A percentile compares a stretch with the other conserved stretches of the same genome.
These are phyloP conservation scores for Asobara japonica DNA, from an alignment of 1,140 invertebrate species.

Conservation along the genomic window DNA sequence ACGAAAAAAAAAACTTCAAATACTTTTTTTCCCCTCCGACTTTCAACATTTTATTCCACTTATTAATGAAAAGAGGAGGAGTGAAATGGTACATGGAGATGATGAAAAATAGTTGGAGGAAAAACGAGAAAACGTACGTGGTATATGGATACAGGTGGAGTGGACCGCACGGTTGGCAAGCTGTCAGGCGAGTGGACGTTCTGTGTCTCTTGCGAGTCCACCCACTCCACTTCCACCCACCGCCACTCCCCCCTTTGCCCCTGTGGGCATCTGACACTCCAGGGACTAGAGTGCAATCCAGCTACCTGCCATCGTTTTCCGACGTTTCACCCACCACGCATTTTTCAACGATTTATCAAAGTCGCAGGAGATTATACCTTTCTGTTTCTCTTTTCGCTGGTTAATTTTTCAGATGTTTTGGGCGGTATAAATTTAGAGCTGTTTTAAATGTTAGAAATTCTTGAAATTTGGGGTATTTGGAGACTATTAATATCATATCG, in stretches of 20 bases:
- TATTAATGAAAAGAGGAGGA: not conserved
- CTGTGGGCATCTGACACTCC: slow-evolving; percentile 8
- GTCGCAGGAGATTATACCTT: slow-evolving; percentile 36
- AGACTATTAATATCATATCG: no score
- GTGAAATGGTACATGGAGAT: not conserved
- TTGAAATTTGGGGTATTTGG: no score
- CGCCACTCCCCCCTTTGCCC: not conserved
- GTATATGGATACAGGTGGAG: slow-evolving; percentile 8
- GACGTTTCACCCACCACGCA: slow-evolving; percentile 40
- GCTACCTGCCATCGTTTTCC: not conserved
- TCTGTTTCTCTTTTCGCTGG: not conserved
- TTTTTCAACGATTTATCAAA: slow-evolving; percentile 65
- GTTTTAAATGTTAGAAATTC: no score
- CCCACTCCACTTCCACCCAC: not conserved
- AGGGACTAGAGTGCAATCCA: slow-evolving; percentile 25
- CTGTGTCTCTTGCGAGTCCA: not conserved
- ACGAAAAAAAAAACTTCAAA: no score
- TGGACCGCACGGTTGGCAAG: not conserved
- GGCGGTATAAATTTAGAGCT: no score
- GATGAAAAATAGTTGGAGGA: slow-evolving; percentile 25
- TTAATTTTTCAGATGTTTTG: no score
- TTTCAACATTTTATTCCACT: no score
- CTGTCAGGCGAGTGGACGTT: slow-evolving; percentile 2
- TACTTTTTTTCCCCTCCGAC: no score
- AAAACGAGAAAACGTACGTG: not conserved